Percentiles rank a stretch among this genome's conserved stretches.
phyloP scores from a whole-genome alignment of 2,888 invertebrate genomes.

The Nephrotoma flavescens region DNA sequence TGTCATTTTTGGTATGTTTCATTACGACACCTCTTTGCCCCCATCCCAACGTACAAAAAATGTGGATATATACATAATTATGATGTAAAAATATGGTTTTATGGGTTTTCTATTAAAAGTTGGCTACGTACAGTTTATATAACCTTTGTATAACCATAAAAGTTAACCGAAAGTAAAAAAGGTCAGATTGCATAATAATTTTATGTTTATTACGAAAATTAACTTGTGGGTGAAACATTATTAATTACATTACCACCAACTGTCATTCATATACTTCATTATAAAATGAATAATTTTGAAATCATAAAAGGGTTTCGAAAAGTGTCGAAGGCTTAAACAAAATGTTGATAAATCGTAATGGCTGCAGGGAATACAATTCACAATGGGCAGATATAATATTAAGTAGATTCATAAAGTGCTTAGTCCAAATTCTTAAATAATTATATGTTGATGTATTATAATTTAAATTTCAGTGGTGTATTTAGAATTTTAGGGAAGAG shows the following conservation, averaged over 20 bases:
- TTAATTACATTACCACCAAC: neutral
- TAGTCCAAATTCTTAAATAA: too few relatives aligned
- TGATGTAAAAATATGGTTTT: neutral
- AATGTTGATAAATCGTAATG: too few relatives aligned
- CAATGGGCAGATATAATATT: too few relatives aligned
- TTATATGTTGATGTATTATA: too few relatives aligned
- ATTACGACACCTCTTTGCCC: neutral
- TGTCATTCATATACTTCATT: neutral
- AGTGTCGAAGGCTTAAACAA: too few relatives aligned
- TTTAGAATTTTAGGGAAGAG: too few relatives aligned
- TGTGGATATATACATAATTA: neutral
- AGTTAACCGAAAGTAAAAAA: neutral
- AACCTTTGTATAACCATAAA: neutral
- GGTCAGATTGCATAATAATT: neutral
- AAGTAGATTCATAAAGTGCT: too few relatives aligned
- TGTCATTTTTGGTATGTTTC: neutral
- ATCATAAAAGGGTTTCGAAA: too few relatives aligned
- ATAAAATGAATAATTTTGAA: neutral
- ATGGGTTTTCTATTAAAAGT: neutral
- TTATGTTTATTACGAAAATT: neutral
- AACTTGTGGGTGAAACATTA: neutral
- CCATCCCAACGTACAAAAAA: neutral
- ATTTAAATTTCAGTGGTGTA: too few relatives aligned
- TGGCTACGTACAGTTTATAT: neutral
- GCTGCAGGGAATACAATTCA: too few relatives aligned